These are phyloP conservation scores for Ectobius pallidus DNA, from an alignment of 2,888 invertebrate genomes.

Conservation along the genomic window DNA sequence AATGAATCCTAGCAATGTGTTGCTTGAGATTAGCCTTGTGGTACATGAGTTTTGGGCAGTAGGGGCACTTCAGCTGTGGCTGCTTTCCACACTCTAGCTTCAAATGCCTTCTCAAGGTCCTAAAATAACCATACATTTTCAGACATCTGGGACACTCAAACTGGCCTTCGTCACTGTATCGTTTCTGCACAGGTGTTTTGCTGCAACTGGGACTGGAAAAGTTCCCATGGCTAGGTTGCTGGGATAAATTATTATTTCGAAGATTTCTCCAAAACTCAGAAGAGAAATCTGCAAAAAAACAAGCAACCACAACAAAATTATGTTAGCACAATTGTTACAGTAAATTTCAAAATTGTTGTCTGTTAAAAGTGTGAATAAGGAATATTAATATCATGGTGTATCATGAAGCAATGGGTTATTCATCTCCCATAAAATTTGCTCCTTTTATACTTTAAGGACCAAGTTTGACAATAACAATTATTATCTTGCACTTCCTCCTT, in stretches of 20 bases:
- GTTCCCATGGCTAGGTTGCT: too few relatives aligned
- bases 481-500: too few relatives aligned
- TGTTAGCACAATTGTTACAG: too few relatives aligned
- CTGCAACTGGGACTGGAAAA: not conserved
- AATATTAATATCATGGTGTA: too few relatives aligned
- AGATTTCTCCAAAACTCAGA: not conserved
- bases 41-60: constrained; percentile 5
- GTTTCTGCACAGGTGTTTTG: not conserved
- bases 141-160: constrained; percentile 7
- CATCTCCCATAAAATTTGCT: too few relatives aligned
- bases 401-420: too few relatives aligned
- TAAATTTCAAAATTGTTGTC: too few relatives aligned
- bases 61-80: constrained; percentile 8
- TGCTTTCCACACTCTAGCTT: constrained; percentile 16
- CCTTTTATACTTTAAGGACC: too few relatives aligned
- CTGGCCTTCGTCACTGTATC: not conserved
- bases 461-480: too few relatives aligned
- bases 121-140: constrained; percentile 8
- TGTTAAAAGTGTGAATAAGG: too few relatives aligned
- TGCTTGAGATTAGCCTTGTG: not conserved
- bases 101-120: constrained; percentile 11
- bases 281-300: not conserved
- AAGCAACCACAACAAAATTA: too few relatives aligned
- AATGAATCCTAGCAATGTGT: constrained; percentile 9
- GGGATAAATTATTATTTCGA: not conserved